Evolutionary conservation across 2,797 vertebrate species (phyloP), one percentile per base, ranked within the genome.

Genomic region (Anolis apletophallus): DNA sequence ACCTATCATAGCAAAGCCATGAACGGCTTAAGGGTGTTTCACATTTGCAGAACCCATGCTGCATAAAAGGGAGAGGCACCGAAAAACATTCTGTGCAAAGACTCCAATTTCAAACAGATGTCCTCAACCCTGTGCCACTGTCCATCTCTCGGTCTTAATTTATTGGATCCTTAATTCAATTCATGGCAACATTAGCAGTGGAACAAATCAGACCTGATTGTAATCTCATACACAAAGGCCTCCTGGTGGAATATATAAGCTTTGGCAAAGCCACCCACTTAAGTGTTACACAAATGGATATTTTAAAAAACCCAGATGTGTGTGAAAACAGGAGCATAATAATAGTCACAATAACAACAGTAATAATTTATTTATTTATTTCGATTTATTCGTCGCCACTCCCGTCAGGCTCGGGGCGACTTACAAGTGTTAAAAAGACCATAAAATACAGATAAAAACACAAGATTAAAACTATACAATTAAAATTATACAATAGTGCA

Each of bases 151-250:
- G 32, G 67, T 16, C 32, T 52, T 64, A 79, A 83, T 79, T 64
- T 83, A 54, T 84, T 67, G 75, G 57, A 73, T 83, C 40, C 72
- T 87, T 77, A 79, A 87, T 87, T 72, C 50, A 72, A 78, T 83
- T 84, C 57, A 40, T 73, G 26, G 81, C 76, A 69, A 71, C 54
- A 87, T 83, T 83, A 83, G 75, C 32, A 79, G 55, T 54, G 67
- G 74, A 87, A 79, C 86, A 77, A 69, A 71, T 59, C 73, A 86
- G 59, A 59, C 34, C 61, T 32, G 80, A 72, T 78, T 59, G 36
- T 55, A 54, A 86, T 86, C 88, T 89, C 69, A 19, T 69, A n/a
- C 75, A 80, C 36, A 86, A 57, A 80, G 46, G 34, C 74, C 21
- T 83, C 34, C 26, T 21, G 55, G 50, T 29, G n/a, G 52, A 46